Base-by-base conservation (phyloP, 2,888 invertebrate genomes). In the Agrilus cyanescens region DNA sequence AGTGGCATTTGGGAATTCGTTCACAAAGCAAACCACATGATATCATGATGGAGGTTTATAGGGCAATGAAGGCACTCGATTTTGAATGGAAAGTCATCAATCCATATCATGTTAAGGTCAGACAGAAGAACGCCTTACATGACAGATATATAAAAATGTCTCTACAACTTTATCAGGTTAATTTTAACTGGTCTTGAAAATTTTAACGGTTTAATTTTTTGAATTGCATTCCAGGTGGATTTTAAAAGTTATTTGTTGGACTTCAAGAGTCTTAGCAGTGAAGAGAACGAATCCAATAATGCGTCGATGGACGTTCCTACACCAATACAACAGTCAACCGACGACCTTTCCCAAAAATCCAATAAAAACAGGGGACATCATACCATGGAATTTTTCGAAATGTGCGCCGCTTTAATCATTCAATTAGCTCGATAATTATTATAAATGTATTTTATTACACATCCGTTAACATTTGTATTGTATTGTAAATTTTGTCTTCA, bases 301-400 rank as follows among this genome's bases (percentile, higher is more conserved):
- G 57, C 57, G 31, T 52, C 54, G 20, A 48, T 56, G 29, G 45
- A 59, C 18, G 51, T 62, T 25, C 58, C 65, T 1, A 65, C 65
- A 1, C 65, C 65, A 7, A 58, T 66, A 25, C 56, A 56, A 45
- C 25, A 25, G 25, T 25, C 25, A 10, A 51, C 52, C 36, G 56
- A 59, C 41, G 46, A 37, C 16, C 42, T n/a, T 16, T 39, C 44
- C 25, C 40, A 42, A 14, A 43, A 46, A 10, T 45, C 46, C 30
- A 52, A 51, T 37, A 40, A 46, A 30, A 47, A 44, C 14, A 49
- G 58, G 16, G 88, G 87, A 0, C 95, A 97, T 62, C 94, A 95
- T 66, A 97, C 97, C 2, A 94, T 99, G 89, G 97, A 98, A 71
- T 99, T 99, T 72, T 99, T 99, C 62, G 98, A 99, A 72, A 98